Evolutionary conservation across 1,140 invertebrate species (phyloP), one percentile per base, ranked within the genome.

Genomic region (Semibalanus balanoides): DNA sequence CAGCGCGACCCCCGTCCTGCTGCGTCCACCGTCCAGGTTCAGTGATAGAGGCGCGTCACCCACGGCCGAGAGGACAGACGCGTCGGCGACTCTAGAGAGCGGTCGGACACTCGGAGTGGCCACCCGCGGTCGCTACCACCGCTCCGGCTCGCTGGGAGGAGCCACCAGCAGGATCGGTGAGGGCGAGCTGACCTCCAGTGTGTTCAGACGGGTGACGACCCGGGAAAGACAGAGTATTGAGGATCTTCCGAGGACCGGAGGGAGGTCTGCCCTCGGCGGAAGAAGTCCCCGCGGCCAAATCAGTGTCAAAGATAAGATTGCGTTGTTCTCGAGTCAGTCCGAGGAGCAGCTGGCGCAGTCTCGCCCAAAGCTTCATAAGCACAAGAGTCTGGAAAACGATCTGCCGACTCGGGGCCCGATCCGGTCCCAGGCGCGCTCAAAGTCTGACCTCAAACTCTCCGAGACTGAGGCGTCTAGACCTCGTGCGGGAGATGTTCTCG

Each of bases 291-390:
- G 89, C 80, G 92, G 90, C 76, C 90, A 90, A 82, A 88, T 88
- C 75, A 92, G 91, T 79, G 92, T 94, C 28, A 89, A 89, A 80
- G 92, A 93, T 81, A 93, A 93, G 84, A 94, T 94, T 80, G 92
- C 92, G 69, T 92, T 94, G 90, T 94, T 94, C 83, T 92, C 92
- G 11, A 84, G 83, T 72, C 70, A 72, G 29, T 72, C 70, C 27
- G 82, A 82, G 74, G 82, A 82, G 14, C 81, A 79, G 5, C 43
- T 82, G 5, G 81, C 85, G 40, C 78, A 82, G 27, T 82, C 82
- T 0, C 76, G 82, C 7, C 85, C 83, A 40, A 81, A 80, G 70
- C 75, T 84, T 1, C 83, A 82, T 22, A 84, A 83, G 75, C 83
- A 84, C 78, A 86, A 88, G 79, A 88, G 87, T 75, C 85, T 86